Evolutionary conservation across 2,797 vertebrate species (phyloP), one percentile per base, ranked within the genome.

Genomic region (Scolopax rusticola): DNA sequence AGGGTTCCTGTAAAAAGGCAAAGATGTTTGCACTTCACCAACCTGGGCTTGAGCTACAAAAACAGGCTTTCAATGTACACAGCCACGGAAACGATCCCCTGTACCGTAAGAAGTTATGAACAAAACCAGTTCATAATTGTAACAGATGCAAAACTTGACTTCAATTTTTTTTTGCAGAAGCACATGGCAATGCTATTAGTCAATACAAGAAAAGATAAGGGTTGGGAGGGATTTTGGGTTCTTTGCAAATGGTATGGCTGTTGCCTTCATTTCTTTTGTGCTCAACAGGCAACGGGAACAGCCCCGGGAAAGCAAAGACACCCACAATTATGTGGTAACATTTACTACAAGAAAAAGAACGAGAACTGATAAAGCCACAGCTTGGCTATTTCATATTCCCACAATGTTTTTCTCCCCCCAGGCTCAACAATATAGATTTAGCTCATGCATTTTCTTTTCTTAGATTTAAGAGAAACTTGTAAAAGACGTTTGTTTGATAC

Each of bases 321-420:
- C 18, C 76, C 33, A 54, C 1, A 60, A 27, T 53, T 61, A 43
- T 0, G 38, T 2, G 12, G 2, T 3, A 63, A 53, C 6, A 24
- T 41, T 43, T 14, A 67, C 14, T 16, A 36, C 36, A 77, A 70
- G 57, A 60, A 40, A 57, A 91, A 81, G 4, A 86, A 73, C 0
- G 1, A 67, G 15, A 28, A 28, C 1, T 47, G 33, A 59, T n/a
- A 64, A 32, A 83, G 76, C 18, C 76, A 84, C 19, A 67, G 78
- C 65, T 36, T 3, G 2, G 21, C 53, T 53, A 32, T 32, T 81
- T 82, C 3, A 0, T 59, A 59, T 43, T 59, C 90, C 50, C 36
- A 41, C 16, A 56, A 6, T 17, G 36, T 71, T 71, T 51, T 74
- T 64, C 65, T 61, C 33, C 41, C 41, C 7, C 15, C 11, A n/a